Conservation (phyloP, 2,113 vertebrate species). For the Beaufortia kweichowensis region DNA sequence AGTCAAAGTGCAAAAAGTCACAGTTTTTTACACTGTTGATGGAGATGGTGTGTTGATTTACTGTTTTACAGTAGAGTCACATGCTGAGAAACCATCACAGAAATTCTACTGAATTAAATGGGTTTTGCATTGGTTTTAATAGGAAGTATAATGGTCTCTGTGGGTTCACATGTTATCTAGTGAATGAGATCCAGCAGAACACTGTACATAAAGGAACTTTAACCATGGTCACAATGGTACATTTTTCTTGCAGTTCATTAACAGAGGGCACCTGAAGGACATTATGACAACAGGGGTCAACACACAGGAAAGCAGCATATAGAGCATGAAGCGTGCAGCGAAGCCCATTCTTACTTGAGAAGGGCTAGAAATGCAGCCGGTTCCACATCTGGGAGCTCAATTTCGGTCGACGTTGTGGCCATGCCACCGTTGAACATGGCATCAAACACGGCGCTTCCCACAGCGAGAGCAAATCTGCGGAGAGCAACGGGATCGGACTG, state of each 20-base stretch:
- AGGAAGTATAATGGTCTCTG: no score
- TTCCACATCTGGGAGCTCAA: constrained; percentile 87
- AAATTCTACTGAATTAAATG: no score
- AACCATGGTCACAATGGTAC: neutral
- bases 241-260: constrained; percentile 5
- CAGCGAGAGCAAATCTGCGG: constrained; percentile 84
- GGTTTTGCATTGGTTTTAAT: no score
- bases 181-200: no score
- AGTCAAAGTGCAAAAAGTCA: neutral
- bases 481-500: constrained; percentile 29
- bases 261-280: constrained; percentile 38
- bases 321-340: neutral
- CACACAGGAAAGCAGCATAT: constrained; percentile 7
- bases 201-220: no score
- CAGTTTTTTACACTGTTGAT: neutral
- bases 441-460: constrained; percentile 87
- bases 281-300: constrained; percentile 12
- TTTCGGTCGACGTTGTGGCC: constrained; percentile 89
- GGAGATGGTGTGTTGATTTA: neutral
- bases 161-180: no score
- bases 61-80: no score
- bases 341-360: constrained; percentile 79
- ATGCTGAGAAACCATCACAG: no score
- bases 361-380: constrained; percentile 86
- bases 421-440: constrained; percentile 92